Evolutionary conservation across 2,113 vertebrate species (phyloP).

Genomic region (Archocentrus centrarchus): DNA sequence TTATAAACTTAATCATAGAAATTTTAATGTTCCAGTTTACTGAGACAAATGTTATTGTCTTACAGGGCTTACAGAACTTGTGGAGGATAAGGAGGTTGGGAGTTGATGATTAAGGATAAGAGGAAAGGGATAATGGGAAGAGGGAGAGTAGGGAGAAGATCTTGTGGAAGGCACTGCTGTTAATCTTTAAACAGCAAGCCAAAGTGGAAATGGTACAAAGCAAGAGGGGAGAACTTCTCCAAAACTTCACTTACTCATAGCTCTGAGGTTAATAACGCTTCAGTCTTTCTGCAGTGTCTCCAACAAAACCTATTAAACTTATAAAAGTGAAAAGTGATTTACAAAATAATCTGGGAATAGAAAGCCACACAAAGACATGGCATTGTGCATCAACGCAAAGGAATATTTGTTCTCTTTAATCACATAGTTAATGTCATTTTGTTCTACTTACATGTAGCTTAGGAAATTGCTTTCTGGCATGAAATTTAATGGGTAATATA

Average conservation of each 20-base stretch:
- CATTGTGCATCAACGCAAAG: background rate
- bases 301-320: constrained; percentile 17
- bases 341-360: background rate
- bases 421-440: background rate
- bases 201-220: constrained; percentile 56
- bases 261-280: constrained; percentile 46
- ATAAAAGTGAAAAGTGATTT: constrained; percentile 9
- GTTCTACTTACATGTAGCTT: background rate
- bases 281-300: constrained; percentile 8
- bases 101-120: constrained; percentile 21
- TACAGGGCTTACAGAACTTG: constrained; percentile 10
- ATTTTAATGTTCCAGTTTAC: constrained; percentile 22
- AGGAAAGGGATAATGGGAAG: constrained; percentile 39
- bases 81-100: constrained; percentile 3
- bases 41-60: constrained; percentile 32
- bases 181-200: constrained; percentile 63
- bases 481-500: background rate
- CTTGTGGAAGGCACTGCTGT: constrained; percentile 52
- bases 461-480: background rate
- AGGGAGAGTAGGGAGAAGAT: constrained; percentile 41
- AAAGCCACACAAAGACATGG: background rate
- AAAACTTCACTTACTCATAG: constrained; percentile 51
- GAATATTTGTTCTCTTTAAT: background rate
- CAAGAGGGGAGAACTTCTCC: constrained; percentile 49
- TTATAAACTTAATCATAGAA: constrained; percentile 22